A percentile compares a stretch with the other conserved stretches of the same genome.
These are phyloP conservation scores for Poeciliopsis paucimaculata DNA, from an alignment of 2,797 vertebrate genomes.

Conservation along the genomic window DNA sequence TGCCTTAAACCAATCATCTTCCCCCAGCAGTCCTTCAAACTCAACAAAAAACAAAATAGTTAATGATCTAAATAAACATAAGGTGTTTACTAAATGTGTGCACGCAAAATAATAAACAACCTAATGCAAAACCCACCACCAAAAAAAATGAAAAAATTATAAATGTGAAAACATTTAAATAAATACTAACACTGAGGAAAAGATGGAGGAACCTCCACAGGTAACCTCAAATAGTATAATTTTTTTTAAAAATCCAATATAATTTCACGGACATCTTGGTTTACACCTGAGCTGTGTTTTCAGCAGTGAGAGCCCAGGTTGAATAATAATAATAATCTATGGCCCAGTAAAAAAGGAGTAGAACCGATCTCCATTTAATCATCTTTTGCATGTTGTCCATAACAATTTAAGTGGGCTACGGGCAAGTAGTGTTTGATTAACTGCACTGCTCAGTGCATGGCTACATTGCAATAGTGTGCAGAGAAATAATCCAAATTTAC, in stretches of 20 bases:
- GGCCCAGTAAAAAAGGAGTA: constrained; percentile 16
- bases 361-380: constrained; percentile 27
- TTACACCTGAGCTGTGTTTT: neutral
- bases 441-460: constrained; percentile 12
- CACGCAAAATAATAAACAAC: no score
- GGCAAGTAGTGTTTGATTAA: constrained; percentile 24
- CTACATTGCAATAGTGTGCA: neutral
- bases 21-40: no score
- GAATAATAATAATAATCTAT: constrained; percentile 35
- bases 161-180: no score
- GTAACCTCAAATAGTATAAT: neutral
- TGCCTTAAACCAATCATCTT: no score
- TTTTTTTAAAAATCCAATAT: neutral
- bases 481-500: constrained; percentile 38
- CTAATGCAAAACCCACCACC: no score
- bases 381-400: constrained; percentile 27
- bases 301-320: neutral
- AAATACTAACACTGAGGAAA: no score
- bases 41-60: no score
- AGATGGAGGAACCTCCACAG: no score
- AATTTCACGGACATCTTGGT: constrained; percentile 15
- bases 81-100: no score
- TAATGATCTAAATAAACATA: no score
- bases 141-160: no score
- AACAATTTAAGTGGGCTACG: constrained; percentile 33